A percentile compares a stretch with the other conserved stretches of the same genome.
These are phyloP conservation scores for Pluvianellus socialis DNA, from an alignment of 2,113 vertebrate species.

Conservation along the genomic window DNA sequence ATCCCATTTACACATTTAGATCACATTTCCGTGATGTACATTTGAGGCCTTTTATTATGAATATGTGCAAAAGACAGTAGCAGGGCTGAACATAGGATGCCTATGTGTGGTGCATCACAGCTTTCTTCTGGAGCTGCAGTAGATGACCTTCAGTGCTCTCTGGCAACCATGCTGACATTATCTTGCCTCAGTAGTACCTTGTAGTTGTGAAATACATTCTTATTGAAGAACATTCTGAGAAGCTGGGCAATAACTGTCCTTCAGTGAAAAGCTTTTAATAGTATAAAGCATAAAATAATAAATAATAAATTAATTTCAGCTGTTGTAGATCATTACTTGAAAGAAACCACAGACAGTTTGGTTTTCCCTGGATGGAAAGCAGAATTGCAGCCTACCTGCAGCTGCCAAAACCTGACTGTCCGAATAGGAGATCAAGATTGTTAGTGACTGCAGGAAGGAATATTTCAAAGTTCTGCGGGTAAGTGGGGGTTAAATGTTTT, in stretches of 20 bases:
- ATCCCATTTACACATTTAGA: neutral
- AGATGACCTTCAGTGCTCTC: neutral
- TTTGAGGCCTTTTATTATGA: neutral
- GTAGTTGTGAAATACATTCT: neutral
- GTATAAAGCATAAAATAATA: neutral
- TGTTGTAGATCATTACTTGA: neutral
- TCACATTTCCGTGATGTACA: neutral
- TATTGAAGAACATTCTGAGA: neutral
- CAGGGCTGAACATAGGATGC: neutral
- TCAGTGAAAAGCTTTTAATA: neutral
- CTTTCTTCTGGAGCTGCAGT: neutral
- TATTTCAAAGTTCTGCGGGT: neutral
- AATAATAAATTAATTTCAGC: neutral
- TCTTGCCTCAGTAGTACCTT: neutral
- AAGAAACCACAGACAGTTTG: neutral
- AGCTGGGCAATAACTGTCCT: neutral
- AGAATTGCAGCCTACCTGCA: neutral
- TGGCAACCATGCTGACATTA: neutral
- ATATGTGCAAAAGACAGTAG: neutral
- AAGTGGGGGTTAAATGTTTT: neutral
- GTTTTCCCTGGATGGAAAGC: neutral
- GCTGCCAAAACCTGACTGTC: neutral
- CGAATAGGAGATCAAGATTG: neutral
- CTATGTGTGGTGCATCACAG: neutral
- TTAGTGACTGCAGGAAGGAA: neutral